These are phyloP conservation scores for Pelecanus crispus DNA, from an alignment of 2,113 vertebrate species.

Conservation along the genomic window DNA sequence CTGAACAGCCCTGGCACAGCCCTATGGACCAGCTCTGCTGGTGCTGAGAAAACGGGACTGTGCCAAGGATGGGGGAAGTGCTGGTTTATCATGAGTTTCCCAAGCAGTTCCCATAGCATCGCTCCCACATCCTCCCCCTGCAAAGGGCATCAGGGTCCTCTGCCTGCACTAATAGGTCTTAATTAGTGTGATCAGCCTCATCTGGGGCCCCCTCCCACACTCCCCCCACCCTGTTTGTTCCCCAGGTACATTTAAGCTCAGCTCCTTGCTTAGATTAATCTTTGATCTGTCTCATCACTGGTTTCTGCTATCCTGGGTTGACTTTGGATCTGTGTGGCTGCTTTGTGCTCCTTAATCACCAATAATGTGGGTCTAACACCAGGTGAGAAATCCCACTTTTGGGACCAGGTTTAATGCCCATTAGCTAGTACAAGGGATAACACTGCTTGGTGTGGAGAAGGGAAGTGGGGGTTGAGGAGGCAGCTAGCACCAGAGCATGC, in stretches of 20 bases:
- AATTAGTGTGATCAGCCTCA: neutral
- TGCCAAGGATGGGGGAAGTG: neutral
- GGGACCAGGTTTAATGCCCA: neutral
- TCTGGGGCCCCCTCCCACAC: neutral
- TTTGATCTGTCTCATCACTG: rapidly evolving
- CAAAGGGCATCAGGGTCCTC: neutral
- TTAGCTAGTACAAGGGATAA: neutral
- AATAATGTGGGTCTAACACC: neutral
- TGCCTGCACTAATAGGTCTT: neutral
- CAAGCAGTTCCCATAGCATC: neutral
- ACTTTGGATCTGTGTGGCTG: neutral
- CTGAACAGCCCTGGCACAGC: neutral
- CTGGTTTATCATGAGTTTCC: neutral
- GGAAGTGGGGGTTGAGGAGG: neutral
- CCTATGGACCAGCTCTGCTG: neutral
- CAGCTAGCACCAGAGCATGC: neutral
- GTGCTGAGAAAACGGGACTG: neutral
- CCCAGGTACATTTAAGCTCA: neutral
- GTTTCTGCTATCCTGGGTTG: neutral
- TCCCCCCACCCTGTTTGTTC: neutral
- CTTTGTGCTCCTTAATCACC: neutral
- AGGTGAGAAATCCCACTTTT: neutral
- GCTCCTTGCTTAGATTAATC: rapidly evolving
- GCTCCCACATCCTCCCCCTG: neutral
- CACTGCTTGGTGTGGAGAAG: neutral